Evolutionary conservation across 2,113 vertebrate species (phyloP).

Genomic region (Pica pica): DNA sequence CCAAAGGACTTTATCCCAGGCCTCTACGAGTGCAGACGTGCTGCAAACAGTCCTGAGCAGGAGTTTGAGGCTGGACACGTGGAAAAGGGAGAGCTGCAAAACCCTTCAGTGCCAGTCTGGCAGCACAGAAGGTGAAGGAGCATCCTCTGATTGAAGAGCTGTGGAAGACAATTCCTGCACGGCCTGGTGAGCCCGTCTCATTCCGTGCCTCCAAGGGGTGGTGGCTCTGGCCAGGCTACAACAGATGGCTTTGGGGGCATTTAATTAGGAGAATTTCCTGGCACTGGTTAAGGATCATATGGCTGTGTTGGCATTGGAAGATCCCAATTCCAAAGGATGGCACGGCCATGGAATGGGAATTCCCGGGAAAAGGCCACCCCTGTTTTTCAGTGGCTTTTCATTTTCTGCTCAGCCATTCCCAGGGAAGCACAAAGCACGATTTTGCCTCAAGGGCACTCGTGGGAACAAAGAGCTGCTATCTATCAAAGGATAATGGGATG

Average conservation of each 20-base stretch:
- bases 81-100: neutral
- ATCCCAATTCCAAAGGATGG: neutral
- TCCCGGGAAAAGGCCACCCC: neutral
- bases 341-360: neutral
- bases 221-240: neutral
- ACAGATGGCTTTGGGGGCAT: neutral
- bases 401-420: neutral
- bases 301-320: neutral
- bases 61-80: accelerated
- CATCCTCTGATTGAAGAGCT: neutral
- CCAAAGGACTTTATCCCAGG: neutral
- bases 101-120: neutral
- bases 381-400: neutral
- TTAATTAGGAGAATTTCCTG: neutral
- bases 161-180: neutral
- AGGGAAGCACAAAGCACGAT: neutral
- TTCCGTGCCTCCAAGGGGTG: neutral
- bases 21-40: accelerated
- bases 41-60: neutral
- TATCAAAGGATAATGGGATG: neutral
- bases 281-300: neutral
- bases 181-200: neutral
- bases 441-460: neutral
- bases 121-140: neutral
- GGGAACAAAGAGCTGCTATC: neutral